These are phyloP conservation scores for Aethina tumida DNA, from an alignment of 1,140 invertebrate species.

Conservation along the genomic window DNA sequence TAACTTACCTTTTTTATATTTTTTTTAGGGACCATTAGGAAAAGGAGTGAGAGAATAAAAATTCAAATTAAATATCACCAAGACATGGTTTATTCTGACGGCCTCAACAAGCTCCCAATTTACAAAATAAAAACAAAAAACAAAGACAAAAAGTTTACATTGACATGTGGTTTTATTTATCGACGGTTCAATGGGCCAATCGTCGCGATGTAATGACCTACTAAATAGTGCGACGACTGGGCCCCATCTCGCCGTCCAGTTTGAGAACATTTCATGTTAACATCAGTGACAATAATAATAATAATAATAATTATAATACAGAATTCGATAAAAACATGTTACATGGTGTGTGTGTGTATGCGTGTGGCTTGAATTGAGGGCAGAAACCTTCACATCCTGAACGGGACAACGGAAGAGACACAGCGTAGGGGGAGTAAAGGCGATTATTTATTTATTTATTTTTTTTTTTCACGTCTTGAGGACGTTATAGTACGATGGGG, in stretches of 20 bases:
- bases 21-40: not conserved
- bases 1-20: constrained; percentile 4
- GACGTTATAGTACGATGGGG: constrained; percentile 28
- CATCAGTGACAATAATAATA: constrained; percentile 15
- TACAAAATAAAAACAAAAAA: constrained; percentile 23
- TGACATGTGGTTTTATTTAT: too few species aligned
- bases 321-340: too few species aligned
- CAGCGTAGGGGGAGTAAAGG: constrained; percentile 21
- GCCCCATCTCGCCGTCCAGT: not conserved
- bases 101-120: constrained; percentile 52
- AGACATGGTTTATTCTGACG: constrained; percentile 61
- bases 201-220: too few species aligned
- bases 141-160: constrained; percentile 1
- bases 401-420: constrained; percentile 21
- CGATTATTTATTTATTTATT: too few species aligned
- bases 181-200: too few species aligned
- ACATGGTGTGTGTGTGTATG: constrained; percentile 5
- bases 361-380: constrained; percentile 17
- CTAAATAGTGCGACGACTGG: too few species aligned
- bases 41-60: constrained; percentile 18
- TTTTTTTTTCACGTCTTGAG: constrained; percentile 14
- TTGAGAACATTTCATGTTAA: constrained; percentile 7
- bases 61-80: constrained; percentile 40
- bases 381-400: constrained; percentile 25
- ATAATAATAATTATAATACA: too few species aligned